Percentiles rank a stretch among this genome's conserved stretches.
phyloP scores from a whole-genome alignment of 2,113 vertebrate genomes.

The Lethenteron reissneri region DNA sequence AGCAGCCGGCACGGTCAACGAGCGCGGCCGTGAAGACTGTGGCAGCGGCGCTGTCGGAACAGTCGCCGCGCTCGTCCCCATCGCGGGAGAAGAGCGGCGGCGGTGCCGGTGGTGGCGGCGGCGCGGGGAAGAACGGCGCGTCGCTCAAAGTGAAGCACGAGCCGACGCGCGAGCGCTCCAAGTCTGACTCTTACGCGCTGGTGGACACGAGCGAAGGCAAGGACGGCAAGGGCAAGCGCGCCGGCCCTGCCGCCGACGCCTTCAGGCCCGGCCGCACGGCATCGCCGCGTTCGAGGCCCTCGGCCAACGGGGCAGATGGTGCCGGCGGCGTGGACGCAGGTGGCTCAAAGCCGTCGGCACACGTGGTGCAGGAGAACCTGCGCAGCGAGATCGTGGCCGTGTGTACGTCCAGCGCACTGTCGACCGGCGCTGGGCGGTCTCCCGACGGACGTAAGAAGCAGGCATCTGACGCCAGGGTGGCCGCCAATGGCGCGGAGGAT shows the following conservation, averaged over 20 bases:
- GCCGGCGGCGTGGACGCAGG: no score
- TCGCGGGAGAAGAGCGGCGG: conserved; percentile 50
- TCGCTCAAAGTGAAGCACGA: conserved; percentile 67
- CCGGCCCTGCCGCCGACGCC: no score
- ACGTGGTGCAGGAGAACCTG: conserved; percentile 88
- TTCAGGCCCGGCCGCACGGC: no score
- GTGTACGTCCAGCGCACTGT: conserved; percentile 67
- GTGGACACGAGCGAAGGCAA: conserved; percentile 31
- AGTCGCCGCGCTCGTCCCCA: conserved; percentile 51
- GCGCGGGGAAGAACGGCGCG: conserved; percentile 42
- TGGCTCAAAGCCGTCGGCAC: conserved; percentile 42
- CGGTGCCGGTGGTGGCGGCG: not conserved
- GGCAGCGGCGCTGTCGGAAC: no score
- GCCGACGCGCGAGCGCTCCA: conserved; percentile 78
- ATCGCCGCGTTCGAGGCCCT: no score
- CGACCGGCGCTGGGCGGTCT: conserved; percentile 30
- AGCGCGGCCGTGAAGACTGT: no score
- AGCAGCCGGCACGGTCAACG: no score
- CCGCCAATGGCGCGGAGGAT: conserved; percentile 49
- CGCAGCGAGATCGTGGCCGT: conserved; percentile 94
- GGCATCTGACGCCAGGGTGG: no score
- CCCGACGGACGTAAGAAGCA: no score
- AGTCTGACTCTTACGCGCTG: conserved; percentile 88
- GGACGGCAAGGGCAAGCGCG: no score
- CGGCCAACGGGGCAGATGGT: no score